Evolutionary conservation across 1,140 invertebrate genomes (phyloP), one percentile per base, ranked within the genome.

Genomic region (Halyomorpha halys): DNA sequence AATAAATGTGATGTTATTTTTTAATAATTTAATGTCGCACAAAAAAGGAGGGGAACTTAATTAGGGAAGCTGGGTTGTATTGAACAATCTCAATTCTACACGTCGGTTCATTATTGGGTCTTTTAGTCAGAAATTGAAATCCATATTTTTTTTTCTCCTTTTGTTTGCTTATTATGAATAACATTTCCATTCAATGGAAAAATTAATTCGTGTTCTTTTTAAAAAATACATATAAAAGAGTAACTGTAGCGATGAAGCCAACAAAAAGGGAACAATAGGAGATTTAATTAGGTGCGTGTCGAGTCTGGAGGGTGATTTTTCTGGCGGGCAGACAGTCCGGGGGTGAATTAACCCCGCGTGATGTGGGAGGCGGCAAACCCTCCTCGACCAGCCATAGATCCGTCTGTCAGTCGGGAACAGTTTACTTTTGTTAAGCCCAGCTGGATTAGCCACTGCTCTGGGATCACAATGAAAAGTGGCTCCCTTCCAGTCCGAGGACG

Each of bases 281-380:
- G 47, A 19, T 49, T 49, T 49, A 49, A 49, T 49, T 49, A 49
- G 47, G n/a, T 49, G 47, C 47, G 47, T 49, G 47, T 49, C n/a
- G 47, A 18, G 47, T 1, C 3, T 5, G 21, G 47, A 19, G 21
- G 47, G n/a, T 13, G 47, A 49, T 49, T 49, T 49, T 49, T 49
- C 11, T 49, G n/a, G 1, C 45, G 3, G 45, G 45, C 45, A 18
- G 45, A 47, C 15, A 18, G 45, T 9, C 47, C n/a, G 47, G 5
- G n/a, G 47, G 47, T n/a, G 19, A 49, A 21, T 6, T 21, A 19
- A 39, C 6, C n/a, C 47, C 23, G 23, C 18, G 19, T 56, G 53
- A 56, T 56, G 23, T 21, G 53, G 53, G 3, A 23, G 53, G 53
- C 53, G 53, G 53, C 53, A 23, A 56, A 56, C 53, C 23, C 3